These are phyloP conservation scores for Buphagus erythrorhynchus DNA, from an alignment of 2,797 vertebrate species.

Conservation along the genomic window DNA sequence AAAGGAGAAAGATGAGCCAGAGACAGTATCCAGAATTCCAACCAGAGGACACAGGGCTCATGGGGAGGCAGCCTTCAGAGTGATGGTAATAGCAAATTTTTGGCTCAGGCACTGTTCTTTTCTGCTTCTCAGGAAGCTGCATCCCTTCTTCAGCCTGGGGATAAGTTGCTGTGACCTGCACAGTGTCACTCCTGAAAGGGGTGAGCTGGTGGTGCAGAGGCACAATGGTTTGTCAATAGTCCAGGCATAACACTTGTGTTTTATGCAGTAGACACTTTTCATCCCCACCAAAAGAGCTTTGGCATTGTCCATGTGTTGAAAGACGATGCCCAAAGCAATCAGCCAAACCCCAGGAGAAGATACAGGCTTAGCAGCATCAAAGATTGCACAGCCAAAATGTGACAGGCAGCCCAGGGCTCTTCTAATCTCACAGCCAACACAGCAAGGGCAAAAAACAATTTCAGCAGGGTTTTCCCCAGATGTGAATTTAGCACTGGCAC, in stretches of 20 bases:
- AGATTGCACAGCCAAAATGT: not conserved
- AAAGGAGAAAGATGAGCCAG: not conserved
- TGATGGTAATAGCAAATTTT: not conserved
- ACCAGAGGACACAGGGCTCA: not conserved
- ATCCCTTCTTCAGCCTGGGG: not conserved
- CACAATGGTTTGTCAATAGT: accelerated
- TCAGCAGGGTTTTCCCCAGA: not conserved
- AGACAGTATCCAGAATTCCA: not conserved
- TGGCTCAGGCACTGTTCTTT: not conserved
- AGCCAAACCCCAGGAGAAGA: not conserved
- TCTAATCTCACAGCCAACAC: not conserved
- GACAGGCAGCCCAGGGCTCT: not conserved
- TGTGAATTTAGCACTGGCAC: not conserved
- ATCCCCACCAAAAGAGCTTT: not conserved
- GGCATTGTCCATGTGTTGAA: not conserved
- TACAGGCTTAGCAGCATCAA: accelerated
- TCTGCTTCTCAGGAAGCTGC: not conserved
- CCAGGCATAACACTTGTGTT: not conserved
- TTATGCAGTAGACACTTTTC: not conserved
- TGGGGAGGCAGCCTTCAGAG: not conserved
- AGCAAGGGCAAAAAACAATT: not conserved
- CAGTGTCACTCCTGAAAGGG: not conserved
- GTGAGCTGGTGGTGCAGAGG: not conserved
- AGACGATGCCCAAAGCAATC: not conserved
- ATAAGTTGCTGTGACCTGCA: not conserved